phyloP scores from a whole-genome alignment of 2,113 vertebrate genomes.

The Neolamprologus sp. region DNA sequence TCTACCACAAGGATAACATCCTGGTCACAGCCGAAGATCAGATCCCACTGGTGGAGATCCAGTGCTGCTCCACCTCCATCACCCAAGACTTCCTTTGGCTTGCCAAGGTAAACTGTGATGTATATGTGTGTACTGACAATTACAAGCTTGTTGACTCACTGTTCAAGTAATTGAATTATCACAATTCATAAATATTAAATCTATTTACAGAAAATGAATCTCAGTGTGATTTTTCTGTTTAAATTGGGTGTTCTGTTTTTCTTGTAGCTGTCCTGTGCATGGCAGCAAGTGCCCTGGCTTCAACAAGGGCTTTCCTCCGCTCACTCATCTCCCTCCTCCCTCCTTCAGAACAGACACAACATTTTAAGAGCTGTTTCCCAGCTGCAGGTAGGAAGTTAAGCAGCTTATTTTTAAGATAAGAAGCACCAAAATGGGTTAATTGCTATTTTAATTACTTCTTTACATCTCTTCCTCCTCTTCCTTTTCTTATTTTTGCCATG shows the following conservation, averaged over 20 bases:
- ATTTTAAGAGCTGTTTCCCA: conserved; percentile 71
- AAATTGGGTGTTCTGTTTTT: not conserved
- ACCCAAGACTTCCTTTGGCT: conserved; percentile 73
- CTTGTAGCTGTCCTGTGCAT: conserved; percentile 71
- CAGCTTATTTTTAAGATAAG: conserved; percentile 13
- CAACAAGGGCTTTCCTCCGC: conserved; percentile 66
- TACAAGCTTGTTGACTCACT: not conserved
- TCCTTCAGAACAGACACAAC: conserved; percentile 74
- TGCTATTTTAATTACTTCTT: conserved; percentile 39
- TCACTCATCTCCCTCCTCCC: conserved; percentile 71
- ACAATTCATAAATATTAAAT: not conserved
- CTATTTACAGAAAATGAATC: not conserved
- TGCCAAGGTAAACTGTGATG: conserved; percentile 54
- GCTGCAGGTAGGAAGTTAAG: conserved; percentile 67
- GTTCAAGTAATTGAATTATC: not conserved
- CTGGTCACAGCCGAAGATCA: conserved; percentile 73
- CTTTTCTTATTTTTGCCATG: not conserved
- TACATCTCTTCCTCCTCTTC: not conserved
- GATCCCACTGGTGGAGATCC: conserved; percentile 74
- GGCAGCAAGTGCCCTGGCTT: conserved; percentile 72
- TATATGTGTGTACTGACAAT: not conserved
- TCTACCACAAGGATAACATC: conserved; percentile 73
- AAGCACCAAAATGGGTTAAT: conserved; percentile 20
- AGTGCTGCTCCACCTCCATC: conserved; percentile 71
- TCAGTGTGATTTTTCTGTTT: not conserved